phyloP scores from a whole-genome alignment of 1,140 invertebrate species.

The Stenopsyche tienmushanensis region DNA sequence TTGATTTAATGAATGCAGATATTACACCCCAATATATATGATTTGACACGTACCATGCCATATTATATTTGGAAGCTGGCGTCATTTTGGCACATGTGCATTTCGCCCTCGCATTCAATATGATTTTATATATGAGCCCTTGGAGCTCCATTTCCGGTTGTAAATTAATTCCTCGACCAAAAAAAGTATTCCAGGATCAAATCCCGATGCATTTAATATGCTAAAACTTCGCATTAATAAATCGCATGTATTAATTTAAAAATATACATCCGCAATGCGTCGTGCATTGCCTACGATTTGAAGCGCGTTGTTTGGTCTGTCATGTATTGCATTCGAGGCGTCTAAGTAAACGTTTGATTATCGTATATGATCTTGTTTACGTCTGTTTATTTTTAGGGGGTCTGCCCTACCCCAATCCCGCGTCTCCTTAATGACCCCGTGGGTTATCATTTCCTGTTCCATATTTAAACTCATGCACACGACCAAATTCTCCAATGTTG shows the following conservation, averaged over 20 bases:
- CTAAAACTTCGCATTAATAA: too few relatives aligned
- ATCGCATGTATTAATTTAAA: too few relatives aligned
- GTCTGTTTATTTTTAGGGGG: neutral
- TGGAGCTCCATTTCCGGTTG: constrained; percentile 28
- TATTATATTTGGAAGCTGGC: neutral
- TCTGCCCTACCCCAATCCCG: constrained; percentile 11
- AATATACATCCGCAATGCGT: too few relatives aligned
- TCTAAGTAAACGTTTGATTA: neutral
- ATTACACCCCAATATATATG: too few relatives aligned
- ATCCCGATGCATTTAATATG: too few relatives aligned
- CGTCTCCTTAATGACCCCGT: constrained; percentile 26
- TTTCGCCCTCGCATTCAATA: constrained; percentile 21
- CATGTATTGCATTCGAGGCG: too few relatives aligned
- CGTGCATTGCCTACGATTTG: too few relatives aligned
- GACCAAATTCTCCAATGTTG: constrained; percentile 22
- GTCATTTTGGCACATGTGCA: constrained; percentile 31
- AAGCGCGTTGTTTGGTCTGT: too few relatives aligned
- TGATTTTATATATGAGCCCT: constrained; percentile 19
- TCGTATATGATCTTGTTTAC: neutral
- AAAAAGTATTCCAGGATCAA: too few relatives aligned
- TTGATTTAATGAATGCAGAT: too few relatives aligned
- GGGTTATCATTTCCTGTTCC: constrained; percentile 38
- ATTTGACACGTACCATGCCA: too few relatives aligned
- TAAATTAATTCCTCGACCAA: constrained; percentile 33
- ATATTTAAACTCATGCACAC: constrained; percentile 32